A percentile compares a stretch with the other conserved stretches of the same genome.
Conservation (phyloP, 2,113 vertebrate genomes). For the Garra rufa region DNA sequence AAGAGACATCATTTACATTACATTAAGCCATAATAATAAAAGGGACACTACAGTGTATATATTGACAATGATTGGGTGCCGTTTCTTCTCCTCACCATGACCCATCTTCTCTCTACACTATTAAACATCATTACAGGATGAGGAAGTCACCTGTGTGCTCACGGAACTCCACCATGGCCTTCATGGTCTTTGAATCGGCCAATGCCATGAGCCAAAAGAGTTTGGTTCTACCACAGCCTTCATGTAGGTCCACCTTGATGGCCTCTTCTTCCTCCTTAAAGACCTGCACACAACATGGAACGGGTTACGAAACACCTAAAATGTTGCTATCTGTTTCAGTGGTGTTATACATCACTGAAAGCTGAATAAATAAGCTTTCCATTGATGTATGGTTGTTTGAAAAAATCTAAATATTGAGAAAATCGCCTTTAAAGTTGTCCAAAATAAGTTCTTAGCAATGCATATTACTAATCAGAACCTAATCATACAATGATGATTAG, state of each 20-base stretch:
- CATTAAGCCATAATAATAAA: background rate
- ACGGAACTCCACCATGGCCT: conserved; percentile 99
- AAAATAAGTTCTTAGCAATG: too few relatives aligned
- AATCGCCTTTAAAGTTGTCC: too few relatives aligned
- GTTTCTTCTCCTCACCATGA: background rate
- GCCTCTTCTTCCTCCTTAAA: conserved; percentile 99
- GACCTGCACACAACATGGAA: conserved; percentile 76
- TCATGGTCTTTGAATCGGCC: conserved; percentile 99
- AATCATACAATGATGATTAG: background rate
- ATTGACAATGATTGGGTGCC: too few relatives aligned
- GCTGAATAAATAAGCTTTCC: too few relatives aligned
- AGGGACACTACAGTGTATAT: background rate
- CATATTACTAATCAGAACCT: too few relatives aligned
- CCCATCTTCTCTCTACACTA: background rate
- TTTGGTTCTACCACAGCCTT: conserved; percentile 97
- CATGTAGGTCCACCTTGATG: conserved; percentile 98
- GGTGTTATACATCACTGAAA: too few relatives aligned
- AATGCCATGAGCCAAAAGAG: conserved; percentile 99
- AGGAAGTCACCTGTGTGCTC: conserved; percentile 91
- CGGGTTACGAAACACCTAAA: background rate
- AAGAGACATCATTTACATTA: too few relatives aligned
- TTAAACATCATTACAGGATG: background rate
- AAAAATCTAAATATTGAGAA: too few relatives aligned
- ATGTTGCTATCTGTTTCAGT: too few relatives aligned
- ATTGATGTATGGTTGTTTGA: too few relatives aligned